These are phyloP conservation scores for Tapirus indicus DNA, from an alignment of 2,797 vertebrate species.

Conservation along the genomic window DNA sequence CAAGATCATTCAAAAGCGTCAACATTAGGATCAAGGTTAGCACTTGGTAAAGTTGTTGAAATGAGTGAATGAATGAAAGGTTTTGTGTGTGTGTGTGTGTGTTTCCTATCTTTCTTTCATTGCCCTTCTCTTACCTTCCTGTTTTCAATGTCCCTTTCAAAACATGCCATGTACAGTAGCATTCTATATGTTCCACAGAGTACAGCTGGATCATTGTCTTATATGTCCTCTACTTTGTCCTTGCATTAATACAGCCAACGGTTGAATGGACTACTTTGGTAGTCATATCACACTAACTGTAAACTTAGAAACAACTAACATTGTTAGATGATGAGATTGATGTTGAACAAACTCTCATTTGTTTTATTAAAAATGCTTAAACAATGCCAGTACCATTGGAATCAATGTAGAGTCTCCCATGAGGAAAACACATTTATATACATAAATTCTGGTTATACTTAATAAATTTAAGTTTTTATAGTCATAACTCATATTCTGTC, in stretches of 20 bases:
- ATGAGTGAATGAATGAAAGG: background rate
- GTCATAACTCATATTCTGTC: background rate
- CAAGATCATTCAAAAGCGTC: background rate
- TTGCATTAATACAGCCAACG: background rate
- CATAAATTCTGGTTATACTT: background rate
- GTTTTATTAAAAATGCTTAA: constrained; percentile 23
- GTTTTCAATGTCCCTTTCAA: background rate
- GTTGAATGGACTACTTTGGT: background rate
- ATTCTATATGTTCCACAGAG: background rate
- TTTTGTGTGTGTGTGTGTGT: background rate
- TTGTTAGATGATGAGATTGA: background rate
- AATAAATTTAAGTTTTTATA: background rate
- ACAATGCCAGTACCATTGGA: background rate
- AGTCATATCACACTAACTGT: background rate
- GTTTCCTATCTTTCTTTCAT: background rate
- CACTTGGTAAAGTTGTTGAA: background rate
- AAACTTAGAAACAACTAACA: background rate
- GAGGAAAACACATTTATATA: background rate
- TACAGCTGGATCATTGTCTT: background rate
- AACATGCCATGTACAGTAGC: background rate
- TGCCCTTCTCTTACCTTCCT: background rate
- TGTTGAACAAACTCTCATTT: constrained; percentile 4
- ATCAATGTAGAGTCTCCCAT: background rate
- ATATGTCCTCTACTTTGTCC: background rate
- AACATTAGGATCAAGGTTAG: background rate